Evolutionary conservation across 1,140 invertebrate species (phyloP), one percentile per base, ranked within the genome.

Genomic region (Zaprionus nigranus): DNA sequence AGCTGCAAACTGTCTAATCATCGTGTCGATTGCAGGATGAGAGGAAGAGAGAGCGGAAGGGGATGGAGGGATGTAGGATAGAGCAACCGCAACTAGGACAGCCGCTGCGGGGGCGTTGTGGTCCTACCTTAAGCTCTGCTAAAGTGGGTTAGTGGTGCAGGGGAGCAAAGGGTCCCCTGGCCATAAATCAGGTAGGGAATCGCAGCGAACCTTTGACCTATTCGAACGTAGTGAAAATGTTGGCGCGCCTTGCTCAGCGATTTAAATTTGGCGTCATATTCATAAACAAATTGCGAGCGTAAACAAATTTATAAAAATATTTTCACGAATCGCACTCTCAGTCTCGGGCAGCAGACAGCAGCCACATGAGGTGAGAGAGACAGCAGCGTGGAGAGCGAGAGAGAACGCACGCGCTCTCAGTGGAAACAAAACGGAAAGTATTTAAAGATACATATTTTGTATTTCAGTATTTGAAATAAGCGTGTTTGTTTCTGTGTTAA

Each of bases 371-470:
- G 6, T 30, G 24, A 56, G 62, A 46, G 24, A 61, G 43, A 30
- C 22, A 28, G 20, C 30, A 62, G 12, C 46, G 28, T 34, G 9
- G 30, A 30, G 7, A 30, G 28, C 40, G 24, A 66, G 2, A 30
- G 24, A 68, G 68, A 79, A 78, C 83, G 84, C 83, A 80, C 66
- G 84, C 84, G 84, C 83, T 63, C 84, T 87, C 61, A 20, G 5
- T 28, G 78, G 73, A 83, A 75, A 83, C 68, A 80, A 60, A 72
- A 51, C 66, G 70, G 46, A 74, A 78, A 79, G 61, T 66, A 78
- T 79, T 86, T 62, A 38, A 85, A 85, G 82, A 85, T 85, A 85
- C 78, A 85, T 75, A 43, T 66, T 64, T 70, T 68, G 85, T 75
- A 58, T 65, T 59, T 69, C 58, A 63, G 43, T 64, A 28, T 64